phyloP scores from a whole-genome alignment of 2,888 invertebrate genomes.

The Lasius fuliginosus region DNA sequence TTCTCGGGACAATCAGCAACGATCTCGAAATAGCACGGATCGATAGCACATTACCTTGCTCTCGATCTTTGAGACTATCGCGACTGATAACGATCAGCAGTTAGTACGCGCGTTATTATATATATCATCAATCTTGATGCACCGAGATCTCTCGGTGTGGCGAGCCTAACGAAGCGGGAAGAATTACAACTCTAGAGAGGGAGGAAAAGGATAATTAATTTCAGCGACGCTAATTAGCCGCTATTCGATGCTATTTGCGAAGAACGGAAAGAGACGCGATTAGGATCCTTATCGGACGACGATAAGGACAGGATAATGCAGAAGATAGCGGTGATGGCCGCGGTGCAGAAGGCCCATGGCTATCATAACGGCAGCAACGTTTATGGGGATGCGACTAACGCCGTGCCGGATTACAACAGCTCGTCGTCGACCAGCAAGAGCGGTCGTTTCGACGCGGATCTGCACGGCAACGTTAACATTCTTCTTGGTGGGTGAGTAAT shows the following conservation, averaged over 20 bases:
- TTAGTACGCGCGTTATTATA: not conserved
- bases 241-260: constrained; percentile 1
- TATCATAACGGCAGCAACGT: constrained; percentile 56
- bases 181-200: not conserved
- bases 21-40: not conserved
- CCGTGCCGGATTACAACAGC: constrained; percentile 71
- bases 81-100: not conserved
- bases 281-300: not conserved
- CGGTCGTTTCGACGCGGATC: constrained; percentile 83
- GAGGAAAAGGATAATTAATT: not conserved
- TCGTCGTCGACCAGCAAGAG: constrained; percentile 65
- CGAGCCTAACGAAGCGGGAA: not conserved
- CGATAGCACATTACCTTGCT: not conserved
- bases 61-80: not conserved
- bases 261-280: not conserved
- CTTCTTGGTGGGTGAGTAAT: constrained; percentile 92
- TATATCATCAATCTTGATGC: not conserved
- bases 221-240: constrained; percentile 14
- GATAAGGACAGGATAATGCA: constrained; percentile 25
- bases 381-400: constrained; percentile 68
- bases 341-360: constrained; percentile 74
- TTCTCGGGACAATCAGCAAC: constrained; percentile 13
- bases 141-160: not conserved
- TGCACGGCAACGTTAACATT: constrained; percentile 90
- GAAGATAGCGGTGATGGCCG: constrained; percentile 87